Conservation (phyloP, 2,888 invertebrate genomes). For the Idaea aversata region DNA sequence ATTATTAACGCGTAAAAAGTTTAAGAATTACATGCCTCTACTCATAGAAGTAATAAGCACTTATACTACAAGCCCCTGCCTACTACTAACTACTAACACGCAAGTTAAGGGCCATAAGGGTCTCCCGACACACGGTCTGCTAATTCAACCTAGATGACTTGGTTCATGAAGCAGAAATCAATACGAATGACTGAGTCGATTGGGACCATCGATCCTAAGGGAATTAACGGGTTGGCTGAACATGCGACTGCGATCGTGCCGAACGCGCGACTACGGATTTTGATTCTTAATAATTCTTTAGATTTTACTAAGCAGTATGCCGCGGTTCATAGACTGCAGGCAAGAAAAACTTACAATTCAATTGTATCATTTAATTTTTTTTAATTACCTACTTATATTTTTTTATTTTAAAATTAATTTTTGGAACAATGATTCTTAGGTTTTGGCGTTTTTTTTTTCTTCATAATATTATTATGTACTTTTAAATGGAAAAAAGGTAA, state of each 20-base stretch:
- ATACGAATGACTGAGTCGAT: background rate
- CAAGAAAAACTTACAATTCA: no score
- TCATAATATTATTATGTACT: no score
- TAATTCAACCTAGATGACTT: background rate
- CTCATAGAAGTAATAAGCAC: background rate
- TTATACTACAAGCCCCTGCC: background rate
- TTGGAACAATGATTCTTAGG: no score
- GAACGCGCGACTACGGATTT: background rate
- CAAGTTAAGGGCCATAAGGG: background rate
- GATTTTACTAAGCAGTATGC: background rate
- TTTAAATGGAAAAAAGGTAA: no score
- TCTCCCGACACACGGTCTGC: background rate
- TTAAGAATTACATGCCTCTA: no score
- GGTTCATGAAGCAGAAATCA: conserved; percentile 1
- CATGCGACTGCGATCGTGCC: background rate
- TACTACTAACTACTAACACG: background rate
- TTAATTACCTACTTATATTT: no score
- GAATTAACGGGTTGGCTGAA: background rate
- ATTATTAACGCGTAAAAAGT: no score
- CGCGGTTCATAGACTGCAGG: no score
- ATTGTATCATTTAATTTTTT: no score
- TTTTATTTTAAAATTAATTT: no score
- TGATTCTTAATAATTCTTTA: background rate
- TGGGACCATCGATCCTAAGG: background rate
- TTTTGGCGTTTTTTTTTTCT: no score